Evolutionary conservation across 64 coral and sea anemone genomes (phyloP), one percentile per base, ranked within the genome.

Genomic region (Catalaphyllia jardinei): DNA sequence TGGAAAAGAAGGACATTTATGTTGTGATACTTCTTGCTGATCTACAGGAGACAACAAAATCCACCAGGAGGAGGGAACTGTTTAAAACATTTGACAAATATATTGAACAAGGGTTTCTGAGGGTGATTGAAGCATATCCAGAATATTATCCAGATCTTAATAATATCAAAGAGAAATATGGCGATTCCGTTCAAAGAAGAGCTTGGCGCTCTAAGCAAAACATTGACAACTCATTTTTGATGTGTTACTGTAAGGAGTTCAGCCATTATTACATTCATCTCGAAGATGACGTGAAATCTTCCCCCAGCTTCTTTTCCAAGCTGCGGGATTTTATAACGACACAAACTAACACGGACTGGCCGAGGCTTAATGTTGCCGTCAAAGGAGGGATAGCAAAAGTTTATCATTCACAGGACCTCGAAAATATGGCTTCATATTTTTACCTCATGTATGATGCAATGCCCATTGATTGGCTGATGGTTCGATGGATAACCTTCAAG

Each of bases 241-340:
- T 93, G 72, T 78, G 67, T 22, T 93, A 88, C 38, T 88, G 79
- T 67, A 79, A 76, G 25, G 46, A 77, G 8, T 46, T 93, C 30
- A 75, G 87, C 17, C 31, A 79, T 1, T 94, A 94, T 86, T 94
- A 94, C 61, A 51, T 94, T 52, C 92, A 94, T 13, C 62, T 94
- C 1, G 92, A 94, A 42, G 92, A 94, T 19, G 92, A 94, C 27
- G 62, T 90, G 3, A 79, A 30, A n/a, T 73, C 88, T 13, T 57
- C 33, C 22, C 79, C 82, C 20, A 82, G 78, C 33, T 94, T 90
- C 28, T 55, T 89, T 20, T 73, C 80, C 28, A 72, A 67, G 29
- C 84, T 90, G 25, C 33, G 90, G 22, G 14, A 76, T 11, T 94
- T 94, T 52, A 90, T 90, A n/a, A 35, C 33, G 2, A 4, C 15